Conservation (phyloP, 2,888 invertebrate species). For the Molorchus minor region DNA sequence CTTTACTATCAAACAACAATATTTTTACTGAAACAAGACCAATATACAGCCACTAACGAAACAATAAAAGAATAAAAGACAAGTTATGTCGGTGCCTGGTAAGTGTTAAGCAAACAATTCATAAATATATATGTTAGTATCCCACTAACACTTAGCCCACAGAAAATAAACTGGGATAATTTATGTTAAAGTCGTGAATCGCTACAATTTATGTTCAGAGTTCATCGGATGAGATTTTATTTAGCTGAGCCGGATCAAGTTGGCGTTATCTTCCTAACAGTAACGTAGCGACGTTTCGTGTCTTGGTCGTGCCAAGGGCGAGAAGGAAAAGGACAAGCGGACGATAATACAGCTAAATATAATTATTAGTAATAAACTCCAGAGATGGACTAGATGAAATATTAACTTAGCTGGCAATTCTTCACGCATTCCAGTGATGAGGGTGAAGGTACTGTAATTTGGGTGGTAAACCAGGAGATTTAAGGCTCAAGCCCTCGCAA, state of each 20-base stretch:
- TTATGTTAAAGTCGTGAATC: constrained; percentile 20
- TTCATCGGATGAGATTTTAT: constrained; percentile 22
- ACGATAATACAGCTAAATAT: too few species aligned
- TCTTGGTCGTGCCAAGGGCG: neutral
- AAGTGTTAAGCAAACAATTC: constrained; percentile 23
- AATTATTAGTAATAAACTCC: too few species aligned
- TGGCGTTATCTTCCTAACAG: constrained; percentile 6
- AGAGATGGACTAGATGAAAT: too few species aligned
- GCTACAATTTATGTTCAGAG: constrained; percentile 21
- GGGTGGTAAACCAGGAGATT: too few species aligned
- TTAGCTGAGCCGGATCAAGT: constrained; percentile 20
- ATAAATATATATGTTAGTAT: constrained; percentile 26
- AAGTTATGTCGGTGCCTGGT: constrained; percentile 7
- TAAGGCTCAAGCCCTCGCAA: too few species aligned
- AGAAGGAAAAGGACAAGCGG: constrained; percentile 3
- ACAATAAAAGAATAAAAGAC: too few species aligned
- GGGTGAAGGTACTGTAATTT: too few species aligned
- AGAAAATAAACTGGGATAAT: constrained; percentile 23
- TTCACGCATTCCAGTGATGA: too few species aligned
- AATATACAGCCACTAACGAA: too few species aligned
- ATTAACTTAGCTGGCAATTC: too few species aligned
- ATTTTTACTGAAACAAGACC: too few species aligned
- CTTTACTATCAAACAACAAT: too few species aligned
- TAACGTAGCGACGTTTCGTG: constrained; percentile 1
- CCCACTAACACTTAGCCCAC: constrained; percentile 26